Base-by-base conservation (phyloP, 2,113 vertebrate species). In the Salvelinus fontinalis region DNA sequence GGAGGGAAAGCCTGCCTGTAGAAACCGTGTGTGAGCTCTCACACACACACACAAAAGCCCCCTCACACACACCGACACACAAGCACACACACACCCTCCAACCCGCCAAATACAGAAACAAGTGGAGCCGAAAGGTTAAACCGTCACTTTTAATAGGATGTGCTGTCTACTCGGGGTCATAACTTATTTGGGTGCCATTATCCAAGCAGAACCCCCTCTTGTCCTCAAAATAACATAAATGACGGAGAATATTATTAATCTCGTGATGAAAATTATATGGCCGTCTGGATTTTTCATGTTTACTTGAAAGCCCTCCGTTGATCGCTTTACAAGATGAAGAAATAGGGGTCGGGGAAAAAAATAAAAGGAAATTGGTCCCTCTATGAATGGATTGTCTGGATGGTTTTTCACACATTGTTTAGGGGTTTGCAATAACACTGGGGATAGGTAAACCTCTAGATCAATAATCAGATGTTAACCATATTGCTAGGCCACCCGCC, bases 151-250 rank as follows among this genome's bases (percentile, higher is more conserved):
- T 91, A 91, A 89, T 89, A 82, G 85, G 86, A 89, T 82, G 83
- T 81, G 82, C 81, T 79, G 87, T 87, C 86, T 83, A 77, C 74
- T 79, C 79, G 54, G 87, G 89, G 84, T 87, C 85, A 69, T 90
- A 90, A 89, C 89, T 89, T 91, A 89, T 88, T 92, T 85, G 83
- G 84, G 75, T 87, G 87, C 84, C 86, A 88, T 91, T 92, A 91
- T 79, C 87, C 73, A 86, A 88, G 88, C 84, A 79, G 81, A 71
- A 81, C 79, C 29, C 77, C 79, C 79, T 74, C 59, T 29, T 81
- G 84, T 85, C 86, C 90, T 91, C 85, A 86, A 85, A 89, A 84
- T 14, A 91, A 90, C 88, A 83, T 78, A 82, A 84, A 80, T 86
- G 88, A 83, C 79, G 78, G 74, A 75, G 66, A 83, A 83, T 84